Base-by-base conservation (phyloP, 1,140 invertebrate genomes). In the Trichonephila clavata region DNA sequence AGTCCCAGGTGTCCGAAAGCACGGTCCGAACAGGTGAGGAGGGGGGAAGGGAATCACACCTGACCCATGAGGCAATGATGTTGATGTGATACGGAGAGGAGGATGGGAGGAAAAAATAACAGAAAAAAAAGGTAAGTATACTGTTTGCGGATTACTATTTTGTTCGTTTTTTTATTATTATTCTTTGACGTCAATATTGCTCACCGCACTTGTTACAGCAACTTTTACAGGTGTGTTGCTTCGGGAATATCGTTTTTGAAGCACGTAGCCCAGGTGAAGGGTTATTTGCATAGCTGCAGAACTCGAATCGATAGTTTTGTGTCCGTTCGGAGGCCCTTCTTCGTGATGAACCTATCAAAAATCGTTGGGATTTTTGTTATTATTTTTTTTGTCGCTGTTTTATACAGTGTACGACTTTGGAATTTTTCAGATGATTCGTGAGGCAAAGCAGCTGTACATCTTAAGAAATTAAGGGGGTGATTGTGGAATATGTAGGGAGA, bases 231-330 rank as follows among this genome's bases (percentile, higher is more conserved):
- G 86, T 63, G 59, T 18, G 59, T 32, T 39, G 6, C 24, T 18
- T 16, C 27, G 6, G 27, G 3, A 16, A 77, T 20, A 63, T 63
- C 16, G 16, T 21, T 18, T 63, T 6, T 18, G 71, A 77, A 27
- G 71, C 71, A 39, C 71, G 71, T 32, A 39, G 71, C 71, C 57
- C 87, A 89, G 87, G 87, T 89, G 87, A 89, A 89, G 87, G 87
- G 87, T 89, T 89, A 89, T 89, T 89, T 89, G 87, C 87, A 89
- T 89, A 89, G 87, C 87, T 87, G 86, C 86, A 57, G n/a, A 43
- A 59, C 81, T 83, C 81, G 81, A 43, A 59, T 83, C 71, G 81
- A 84, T 84, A 84, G 81, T 84, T 84, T n/a, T 84, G 57, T 84
- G 81, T 50, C 57, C 81, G 43, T 84, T 59, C 81, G 14, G 21